Base-by-base conservation (phyloP, 2,113 vertebrate species). In the Pogona vitticeps region DNA sequence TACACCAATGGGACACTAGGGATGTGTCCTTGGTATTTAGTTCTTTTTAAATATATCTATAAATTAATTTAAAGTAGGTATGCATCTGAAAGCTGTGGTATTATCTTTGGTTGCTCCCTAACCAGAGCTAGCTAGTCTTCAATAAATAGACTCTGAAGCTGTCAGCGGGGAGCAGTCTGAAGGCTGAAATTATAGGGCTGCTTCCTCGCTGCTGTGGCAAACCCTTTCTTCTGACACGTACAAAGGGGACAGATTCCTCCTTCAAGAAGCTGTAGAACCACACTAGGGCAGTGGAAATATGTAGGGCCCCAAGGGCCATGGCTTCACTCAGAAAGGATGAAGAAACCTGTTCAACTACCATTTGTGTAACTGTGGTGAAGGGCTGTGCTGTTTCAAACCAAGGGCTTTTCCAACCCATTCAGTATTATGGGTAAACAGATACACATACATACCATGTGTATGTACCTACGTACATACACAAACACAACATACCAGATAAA, bases 401-500 rank as follows among this genome's bases (percentile, higher is more conserved):
- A 31, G 31, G 26, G 28, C 28, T 68, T 31, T 31, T 31, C 31
- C 28, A 68, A 68, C 9, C 28, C 9, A 12, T 31, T 26, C 65
- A 68, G 28, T 31, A 68, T 31, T 68, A 31, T 68, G 31, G 31
- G 6, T n/a, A 80, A n/a, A 80, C 26, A 82, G 86, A 87, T 42
- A 86, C 91, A 92, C 14, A 56, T 9, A 52, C 38, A 46, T 13
- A 71, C 5, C 40, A 26, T 38, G 10, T 80, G 61, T 80, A 80
- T 67, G n/a, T 14, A 42, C 38, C 23, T 46, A 46, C 13, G 59
- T 28, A 61, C 52, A 71, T 42, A 86, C 8, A 85, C 91, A 87
- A 79, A 89, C 92, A 91, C 84, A 95, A 98, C 97, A 97, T 98
- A 98, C 97, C 97, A 97, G 96, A 83, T 98, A 98, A 95, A 88